Base-by-base conservation (phyloP, 2,797 vertebrate species). In the Periophthalmus magnuspinnatus region DNA sequence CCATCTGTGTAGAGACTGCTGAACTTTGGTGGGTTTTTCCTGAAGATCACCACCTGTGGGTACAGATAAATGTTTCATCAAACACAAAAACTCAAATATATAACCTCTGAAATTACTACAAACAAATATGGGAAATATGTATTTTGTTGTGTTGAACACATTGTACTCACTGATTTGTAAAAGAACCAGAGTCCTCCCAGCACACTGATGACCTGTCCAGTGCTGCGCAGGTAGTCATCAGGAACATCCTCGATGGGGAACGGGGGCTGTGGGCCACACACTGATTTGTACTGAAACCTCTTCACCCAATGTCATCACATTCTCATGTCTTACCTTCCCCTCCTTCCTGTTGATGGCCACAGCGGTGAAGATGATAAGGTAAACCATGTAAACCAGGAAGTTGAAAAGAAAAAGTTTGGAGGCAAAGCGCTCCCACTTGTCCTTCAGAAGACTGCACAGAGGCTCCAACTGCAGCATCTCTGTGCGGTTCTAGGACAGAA, bases 381-480 rank as follows among this genome's bases (percentile, higher is more conserved):
- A 97, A 0, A 89, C 7, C 48, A 94, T 56, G 77, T 98, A 98
- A 58, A 85, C 67, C 16, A 96, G 75, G 78, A 97, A 96, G 76
- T 95, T 96, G 62, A 95, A 87, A 77, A 96, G 86, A 89, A 98
- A 98, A 5, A 96, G 89, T 50, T 92, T 92, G 68, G 93, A 93
- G 45, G 94, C 95, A 47, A 94, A 97, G 9, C 90, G 84, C 64
- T 96, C 88, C 97, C 96, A 98, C 76, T 98, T 97, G 67, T 97
- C 94, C 76, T 95, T 86, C 48, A 98, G 90, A 10, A 97, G 91
- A 69, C 93, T 93, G 80, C 90, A 93, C 0, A 98, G 92, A 0
- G 94, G 96, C 36, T 98, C 95, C 32, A 97, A 89, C 82, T 96
- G 80, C 5, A 98, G 94, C 96, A 98, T 97, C 84, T 95, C 94